Percentiles rank a stretch among this genome's conserved stretches.
Evolutionary conservation across 2,797 vertebrate genomes (phyloP).

Genomic region (Rhynchonycteris naso): DNA sequence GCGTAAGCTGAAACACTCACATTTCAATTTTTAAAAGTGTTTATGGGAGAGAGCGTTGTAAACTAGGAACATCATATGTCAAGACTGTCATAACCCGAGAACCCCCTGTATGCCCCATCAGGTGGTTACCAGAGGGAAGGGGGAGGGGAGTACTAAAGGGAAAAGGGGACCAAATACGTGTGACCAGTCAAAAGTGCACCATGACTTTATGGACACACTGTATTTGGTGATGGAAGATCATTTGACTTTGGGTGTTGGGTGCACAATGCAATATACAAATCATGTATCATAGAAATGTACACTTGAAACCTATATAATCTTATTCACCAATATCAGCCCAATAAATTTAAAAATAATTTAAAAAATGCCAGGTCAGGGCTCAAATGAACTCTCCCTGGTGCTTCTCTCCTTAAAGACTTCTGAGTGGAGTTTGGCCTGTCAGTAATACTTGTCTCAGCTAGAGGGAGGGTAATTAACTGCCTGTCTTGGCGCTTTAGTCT

Average conservation of each 20-base stretch:
- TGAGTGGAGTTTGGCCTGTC: background rate
- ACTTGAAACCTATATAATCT: background rate
- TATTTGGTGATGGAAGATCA: background rate
- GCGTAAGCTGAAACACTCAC: no score
- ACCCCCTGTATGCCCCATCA: background rate
- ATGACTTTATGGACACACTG: no score
- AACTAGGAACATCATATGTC: no score
- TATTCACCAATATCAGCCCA: background rate
- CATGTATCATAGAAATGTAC: background rate
- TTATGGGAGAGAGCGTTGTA: no score
- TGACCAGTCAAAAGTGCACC: no score
- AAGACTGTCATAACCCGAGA: no score
- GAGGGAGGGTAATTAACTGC: background rate
- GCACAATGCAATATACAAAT: background rate
- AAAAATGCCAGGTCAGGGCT: background rate
- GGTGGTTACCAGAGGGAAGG: background rate
- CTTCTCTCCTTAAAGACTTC: background rate
- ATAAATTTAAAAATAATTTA: background rate
- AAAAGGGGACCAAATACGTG: background rate
- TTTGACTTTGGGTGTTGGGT: background rate
- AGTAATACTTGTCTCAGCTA: background rate
- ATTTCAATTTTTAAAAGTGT: no score
- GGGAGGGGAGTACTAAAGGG: background rate
- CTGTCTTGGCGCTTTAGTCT: slow-evolving; percentile 6
- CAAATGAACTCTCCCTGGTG: background rate